Percentiles rank a stretch among this genome's conserved stretches.
These are phyloP conservation scores for Microcaecilia unicolor DNA, from an alignment of 2,797 vertebrate genomes.

Conservation along the genomic window DNA sequence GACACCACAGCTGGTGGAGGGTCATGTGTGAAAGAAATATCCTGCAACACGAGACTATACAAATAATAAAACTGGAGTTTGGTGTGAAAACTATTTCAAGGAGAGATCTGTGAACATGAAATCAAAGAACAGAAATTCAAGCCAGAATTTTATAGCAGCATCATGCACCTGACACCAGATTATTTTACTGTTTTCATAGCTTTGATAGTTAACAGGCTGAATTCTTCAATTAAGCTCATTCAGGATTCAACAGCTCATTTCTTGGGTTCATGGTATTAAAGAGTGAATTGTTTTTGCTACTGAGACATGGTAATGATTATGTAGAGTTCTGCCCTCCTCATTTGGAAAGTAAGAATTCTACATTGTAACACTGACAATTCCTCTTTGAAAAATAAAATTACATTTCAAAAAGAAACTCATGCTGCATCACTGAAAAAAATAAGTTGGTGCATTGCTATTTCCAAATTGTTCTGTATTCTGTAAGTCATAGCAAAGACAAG, in stretches of 20 bases:
- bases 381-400: too few relatives aligned
- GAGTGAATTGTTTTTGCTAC: too few relatives aligned
- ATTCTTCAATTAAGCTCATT: slow-evolving; percentile 12
- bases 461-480: too few relatives aligned
- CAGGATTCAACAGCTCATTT: background rate
- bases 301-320: fast-evolving
- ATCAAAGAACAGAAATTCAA: slow-evolving; percentile 6
- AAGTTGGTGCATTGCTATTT: too few relatives aligned
- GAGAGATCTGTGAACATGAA: background rate
- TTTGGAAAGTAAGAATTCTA: too few relatives aligned
- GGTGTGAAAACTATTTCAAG: background rate
- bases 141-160: background rate
- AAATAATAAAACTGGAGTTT: slow-evolving; percentile 1
- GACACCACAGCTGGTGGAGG: slow-evolving; percentile 4
- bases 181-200: slow-evolving; percentile 9
- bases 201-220: slow-evolving; percentile 25
- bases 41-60: slow-evolving; percentile 1
- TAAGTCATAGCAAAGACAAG: too few relatives aligned
- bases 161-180: background rate
- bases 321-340: too few relatives aligned
- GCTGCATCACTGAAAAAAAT: too few relatives aligned
- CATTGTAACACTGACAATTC: too few relatives aligned
- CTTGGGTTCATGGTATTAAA: too few relatives aligned
- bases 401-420: too few relatives aligned
- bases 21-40: slow-evolving; percentile 2